Evolutionary conservation across 2,797 vertebrate species (phyloP), one percentile per base, ranked within the genome.

Genomic region (Catostomus latipinnis): DNA sequence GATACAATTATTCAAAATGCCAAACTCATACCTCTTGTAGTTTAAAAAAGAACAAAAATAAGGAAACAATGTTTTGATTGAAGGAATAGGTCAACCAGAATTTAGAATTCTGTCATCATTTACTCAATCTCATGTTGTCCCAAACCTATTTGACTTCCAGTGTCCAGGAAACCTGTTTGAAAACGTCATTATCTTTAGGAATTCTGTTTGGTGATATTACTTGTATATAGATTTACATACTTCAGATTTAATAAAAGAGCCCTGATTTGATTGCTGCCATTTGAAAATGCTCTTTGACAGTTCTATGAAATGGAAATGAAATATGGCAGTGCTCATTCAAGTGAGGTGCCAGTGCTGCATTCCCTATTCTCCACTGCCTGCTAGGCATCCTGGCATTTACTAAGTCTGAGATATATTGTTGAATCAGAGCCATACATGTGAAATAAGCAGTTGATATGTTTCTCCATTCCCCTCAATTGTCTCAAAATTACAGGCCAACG

Each of bases 401-500:
- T 0, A 34, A 34, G 34, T 34, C 12, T 75, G 68, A 48, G 68
- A 76, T 67, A 56, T 60, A 72, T 0, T 5, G 16, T 54, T 67
- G 71, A 80, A 57, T 82, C 74, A 7, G 60, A 58, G 69, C 60
- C 61, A 60, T 70, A 66, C 53, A 14, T 73, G 53, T 65, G 45
- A 52, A 76, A 77, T 60, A 69, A 16, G 57, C 48, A 46, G 58
- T 46, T 57, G 74, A 45, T 53, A 22, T 48, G 62, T 54, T 63
- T 54, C 43, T 79, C 22, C 13, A 48, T 54, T 18, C 13, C 49
- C 57, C 58, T 72, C 52, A 14, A 60, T 43, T 65, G 45, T 50
- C 18, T 50, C 11, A 16, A 6, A 54, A 71, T 81, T 66, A 76
- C 16, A 67, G 72, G 65, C 72, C 60, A 77, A 68, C 45, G 22